These are phyloP conservation scores for Leptodactylus fuscus DNA, from an alignment of 2,113 vertebrate genomes.

Conservation along the genomic window DNA sequence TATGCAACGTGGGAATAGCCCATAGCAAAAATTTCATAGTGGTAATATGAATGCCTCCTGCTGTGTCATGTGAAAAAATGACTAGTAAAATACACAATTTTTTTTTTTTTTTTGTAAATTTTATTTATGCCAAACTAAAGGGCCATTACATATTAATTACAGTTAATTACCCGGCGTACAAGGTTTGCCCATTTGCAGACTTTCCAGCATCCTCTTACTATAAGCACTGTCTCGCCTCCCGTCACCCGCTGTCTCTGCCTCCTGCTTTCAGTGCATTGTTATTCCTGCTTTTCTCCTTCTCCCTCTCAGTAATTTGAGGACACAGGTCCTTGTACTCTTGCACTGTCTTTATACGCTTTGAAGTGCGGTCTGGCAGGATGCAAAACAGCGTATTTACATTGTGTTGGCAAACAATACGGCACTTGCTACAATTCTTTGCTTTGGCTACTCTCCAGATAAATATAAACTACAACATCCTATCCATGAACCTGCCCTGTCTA, in stretches of 20 bases:
- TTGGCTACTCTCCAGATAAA: constrained; percentile 39
- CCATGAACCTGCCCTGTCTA: constrained; percentile 53
- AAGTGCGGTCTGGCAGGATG: background rate
- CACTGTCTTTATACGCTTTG: background rate
- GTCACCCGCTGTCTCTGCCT: background rate
- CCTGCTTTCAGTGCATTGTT: background rate
- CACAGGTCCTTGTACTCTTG: background rate
- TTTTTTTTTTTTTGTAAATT: background rate
- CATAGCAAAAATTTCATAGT: too few relatives aligned
- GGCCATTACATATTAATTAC: background rate
- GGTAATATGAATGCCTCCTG: too few relatives aligned
- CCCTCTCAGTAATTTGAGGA: background rate
- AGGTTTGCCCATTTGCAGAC: background rate
- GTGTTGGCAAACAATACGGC: background rate
- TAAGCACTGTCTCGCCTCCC: background rate
- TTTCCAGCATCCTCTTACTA: background rate
- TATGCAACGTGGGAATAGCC: too few relatives aligned
- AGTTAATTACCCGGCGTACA: background rate
- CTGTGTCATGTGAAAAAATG: background rate
- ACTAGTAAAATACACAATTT: background rate
- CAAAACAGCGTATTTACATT: background rate
- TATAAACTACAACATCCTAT: constrained; percentile 33
- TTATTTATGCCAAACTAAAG: too few relatives aligned
- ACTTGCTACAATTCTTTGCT: constrained; percentile 3
- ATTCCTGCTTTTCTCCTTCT: background rate